These are phyloP conservation scores for Heliconius hortense DNA, from an alignment of 2,888 invertebrate genomes.

Conservation along the genomic window DNA sequence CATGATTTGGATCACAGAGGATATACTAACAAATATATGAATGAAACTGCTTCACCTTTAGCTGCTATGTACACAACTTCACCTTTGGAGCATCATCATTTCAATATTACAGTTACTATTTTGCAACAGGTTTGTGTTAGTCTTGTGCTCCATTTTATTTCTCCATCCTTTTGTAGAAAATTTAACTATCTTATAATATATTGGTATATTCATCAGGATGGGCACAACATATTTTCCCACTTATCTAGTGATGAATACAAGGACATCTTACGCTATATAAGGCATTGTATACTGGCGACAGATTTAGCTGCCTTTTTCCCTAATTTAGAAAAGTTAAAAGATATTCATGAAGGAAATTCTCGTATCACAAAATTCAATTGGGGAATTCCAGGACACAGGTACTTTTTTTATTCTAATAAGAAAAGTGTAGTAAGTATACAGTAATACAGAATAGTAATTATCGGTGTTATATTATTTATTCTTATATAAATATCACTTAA, in stretches of 20 bases:
- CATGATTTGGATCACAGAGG: slow-evolving; percentile 94
- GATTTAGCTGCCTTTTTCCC: slow-evolving; percentile 92
- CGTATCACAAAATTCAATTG: slow-evolving; percentile 83
- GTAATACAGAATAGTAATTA: background rate
- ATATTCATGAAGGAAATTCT: slow-evolving; percentile 79
- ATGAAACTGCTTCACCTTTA: slow-evolving; percentile 90
- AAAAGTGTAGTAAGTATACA: background rate
- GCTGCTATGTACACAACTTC: slow-evolving; percentile 93
- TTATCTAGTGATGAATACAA: slow-evolving; percentile 88
- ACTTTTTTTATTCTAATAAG: background rate
- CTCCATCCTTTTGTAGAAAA: background rate
- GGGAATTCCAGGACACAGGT: slow-evolving; percentile 84
- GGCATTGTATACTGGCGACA: slow-evolving; percentile 92
- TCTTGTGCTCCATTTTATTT: background rate
- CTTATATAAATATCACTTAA: background rate
- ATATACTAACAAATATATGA: slow-evolving; percentile 93
- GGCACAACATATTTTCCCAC: slow-evolving; percentile 91
- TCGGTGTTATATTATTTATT: background rate
- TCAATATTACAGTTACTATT: slow-evolving; percentile 93
- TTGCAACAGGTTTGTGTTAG: slow-evolving; percentile 84
- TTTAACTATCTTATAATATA: background rate
- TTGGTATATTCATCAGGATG: slow-evolving; percentile 82
- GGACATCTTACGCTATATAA: slow-evolving; percentile 87
- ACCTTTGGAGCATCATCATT: slow-evolving; percentile 94
- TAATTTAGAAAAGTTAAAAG: slow-evolving; percentile 81